A percentile compares a stretch with the other conserved stretches of the same genome.
phyloP scores from a whole-genome alignment of 2,113 vertebrate genomes.

The Elephas maximus region DNA sequence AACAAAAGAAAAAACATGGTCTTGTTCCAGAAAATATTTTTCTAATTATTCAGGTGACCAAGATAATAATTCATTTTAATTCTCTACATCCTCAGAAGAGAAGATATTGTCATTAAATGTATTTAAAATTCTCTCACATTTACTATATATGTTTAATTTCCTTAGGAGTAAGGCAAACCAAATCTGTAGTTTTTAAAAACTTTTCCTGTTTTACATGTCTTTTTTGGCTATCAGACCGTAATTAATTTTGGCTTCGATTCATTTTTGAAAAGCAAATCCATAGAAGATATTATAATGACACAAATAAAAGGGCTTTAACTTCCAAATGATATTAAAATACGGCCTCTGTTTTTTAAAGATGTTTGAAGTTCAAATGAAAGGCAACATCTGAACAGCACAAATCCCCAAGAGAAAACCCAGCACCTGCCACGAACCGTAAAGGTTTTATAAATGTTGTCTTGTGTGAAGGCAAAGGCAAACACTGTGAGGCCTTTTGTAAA shows the following conservation, averaged over 20 bases:
- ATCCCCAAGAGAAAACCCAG: constrained; percentile 78
- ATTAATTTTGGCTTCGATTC: constrained; percentile 69
- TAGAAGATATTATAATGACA: constrained; percentile 72
- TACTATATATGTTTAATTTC: not conserved
- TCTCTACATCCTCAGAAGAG: not conserved
- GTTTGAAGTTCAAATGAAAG: constrained; percentile 90
- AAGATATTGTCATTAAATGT: not conserved
- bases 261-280: constrained; percentile 81
- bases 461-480: constrained; percentile 87
- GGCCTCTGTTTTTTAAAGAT: constrained; percentile 65
- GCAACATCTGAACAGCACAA: constrained; percentile 84
- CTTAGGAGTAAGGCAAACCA: not conserved
- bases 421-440: constrained; percentile 84
- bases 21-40: not conserved
- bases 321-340: constrained; percentile 84
- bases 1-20: not conserved
- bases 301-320: constrained; percentile 84
- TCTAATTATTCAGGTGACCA: not conserved
- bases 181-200: not conserved
- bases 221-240: not conserved
- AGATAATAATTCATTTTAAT: not conserved
- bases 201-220: not conserved
- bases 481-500: constrained; percentile 89
- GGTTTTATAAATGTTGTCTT: constrained; percentile 90
- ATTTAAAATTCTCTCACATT: not conserved